Evolutionary conservation across 2,888 invertebrate genomes (phyloP).

Genomic region (Andrena trimmerana): DNA sequence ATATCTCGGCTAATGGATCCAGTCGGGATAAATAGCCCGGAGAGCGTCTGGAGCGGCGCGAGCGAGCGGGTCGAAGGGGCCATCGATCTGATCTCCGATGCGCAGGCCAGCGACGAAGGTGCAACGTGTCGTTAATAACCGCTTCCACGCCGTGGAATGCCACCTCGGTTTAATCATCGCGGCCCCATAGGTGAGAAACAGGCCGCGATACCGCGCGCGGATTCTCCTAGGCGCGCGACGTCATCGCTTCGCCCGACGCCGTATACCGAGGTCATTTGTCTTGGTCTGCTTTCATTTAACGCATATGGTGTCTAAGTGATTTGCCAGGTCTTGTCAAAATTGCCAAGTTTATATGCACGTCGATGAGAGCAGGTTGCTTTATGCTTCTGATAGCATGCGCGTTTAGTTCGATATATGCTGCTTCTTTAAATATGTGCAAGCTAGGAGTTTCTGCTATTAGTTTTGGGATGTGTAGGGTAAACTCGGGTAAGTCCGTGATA

Average conservation of each 20-base stretch:
- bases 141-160: conserved; percentile 66
- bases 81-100: conserved; percentile 68
- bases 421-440: no score
- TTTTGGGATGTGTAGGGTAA: no score
- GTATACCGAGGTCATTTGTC: conserved; percentile 38
- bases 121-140: conserved; percentile 72
- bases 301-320: neutral
- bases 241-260: conserved; percentile 11
- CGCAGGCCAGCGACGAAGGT: conserved; percentile 52
- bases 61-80: conserved; percentile 33
- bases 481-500: no score
- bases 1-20: conserved; percentile 68
- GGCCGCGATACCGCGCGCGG: conserved; percentile 38
- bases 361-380: neutral
- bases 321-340: neutral
- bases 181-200: conserved; percentile 58
- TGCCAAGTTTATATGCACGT: neutral
- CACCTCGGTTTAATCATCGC: conserved; percentile 69
- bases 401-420: no score
- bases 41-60: conserved; percentile 36
- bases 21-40: conserved; percentile 69
- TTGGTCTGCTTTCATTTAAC: neutral
- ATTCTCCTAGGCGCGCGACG: conserved; percentile 26
- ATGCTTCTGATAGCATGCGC: no score
- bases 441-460: no score